phyloP scores from a whole-genome alignment of 2,797 vertebrate species.

The Alectoris magna region DNA sequence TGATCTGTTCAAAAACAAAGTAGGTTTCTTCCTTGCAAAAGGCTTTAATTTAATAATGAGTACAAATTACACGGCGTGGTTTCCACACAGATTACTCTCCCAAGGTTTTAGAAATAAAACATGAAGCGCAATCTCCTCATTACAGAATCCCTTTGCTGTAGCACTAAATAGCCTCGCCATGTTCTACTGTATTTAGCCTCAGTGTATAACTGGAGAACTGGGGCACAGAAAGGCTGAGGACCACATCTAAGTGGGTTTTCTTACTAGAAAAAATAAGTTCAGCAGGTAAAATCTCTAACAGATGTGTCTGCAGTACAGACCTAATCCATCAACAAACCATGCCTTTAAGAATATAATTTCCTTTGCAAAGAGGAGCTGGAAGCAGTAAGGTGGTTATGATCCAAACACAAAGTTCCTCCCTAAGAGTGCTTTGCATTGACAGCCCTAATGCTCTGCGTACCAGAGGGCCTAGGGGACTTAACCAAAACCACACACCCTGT shows the following conservation, averaged over 20 bases:
- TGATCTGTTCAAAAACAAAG: neutral
- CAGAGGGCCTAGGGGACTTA: neutral
- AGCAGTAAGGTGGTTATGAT: neutral
- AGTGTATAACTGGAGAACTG: neutral
- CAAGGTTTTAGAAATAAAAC: neutral
- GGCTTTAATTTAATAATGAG: neutral
- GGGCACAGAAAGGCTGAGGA: neutral
- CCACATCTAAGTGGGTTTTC: neutral
- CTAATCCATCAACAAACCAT: neutral
- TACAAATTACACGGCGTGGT: accelerated
- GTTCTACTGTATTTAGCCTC: neutral
- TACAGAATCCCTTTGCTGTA: neutral
- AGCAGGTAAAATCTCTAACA: neutral
- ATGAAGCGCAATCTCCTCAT: neutral
- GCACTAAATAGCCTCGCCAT: neutral
- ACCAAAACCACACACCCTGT: slow-evolving; percentile 42
- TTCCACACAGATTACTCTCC: neutral
- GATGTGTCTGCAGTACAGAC: neutral
- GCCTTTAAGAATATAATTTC: neutral
- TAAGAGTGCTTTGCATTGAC: neutral
- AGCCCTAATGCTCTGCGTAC: neutral
- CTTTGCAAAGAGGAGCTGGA: neutral
- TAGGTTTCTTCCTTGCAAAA: neutral
- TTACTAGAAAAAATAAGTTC: neutral
- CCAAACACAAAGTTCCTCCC: neutral